These are phyloP conservation scores for Apis cerana DNA, from an alignment of 1,140 invertebrate genomes.

Conservation along the genomic window DNA sequence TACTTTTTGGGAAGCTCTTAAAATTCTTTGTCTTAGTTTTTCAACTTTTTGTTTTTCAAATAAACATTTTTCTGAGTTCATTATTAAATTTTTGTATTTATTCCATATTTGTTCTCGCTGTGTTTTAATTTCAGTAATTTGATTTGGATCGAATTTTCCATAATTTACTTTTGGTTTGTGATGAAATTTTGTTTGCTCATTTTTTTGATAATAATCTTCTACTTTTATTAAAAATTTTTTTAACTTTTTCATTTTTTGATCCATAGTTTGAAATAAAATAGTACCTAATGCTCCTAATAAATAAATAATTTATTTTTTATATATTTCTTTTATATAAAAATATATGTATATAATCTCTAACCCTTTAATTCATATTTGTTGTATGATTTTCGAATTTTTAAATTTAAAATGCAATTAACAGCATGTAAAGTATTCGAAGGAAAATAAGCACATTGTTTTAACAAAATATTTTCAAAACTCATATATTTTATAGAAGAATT, in stretches of 20 bases:
- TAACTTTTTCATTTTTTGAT: background rate
- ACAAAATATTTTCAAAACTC: background rate
- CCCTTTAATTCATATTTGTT: constrained; percentile 23
- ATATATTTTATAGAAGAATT: background rate
- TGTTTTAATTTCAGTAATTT: background rate
- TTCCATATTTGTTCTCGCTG: constrained; percentile 13
- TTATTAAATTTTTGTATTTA: background rate
- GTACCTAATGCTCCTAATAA: background rate
- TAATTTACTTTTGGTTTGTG: constrained; percentile 20
- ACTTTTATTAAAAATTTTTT: constrained; percentile 4
- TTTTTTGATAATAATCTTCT: background rate
- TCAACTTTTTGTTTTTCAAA: background rate
- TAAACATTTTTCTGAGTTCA: background rate
- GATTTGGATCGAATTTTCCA: background rate
- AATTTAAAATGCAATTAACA: constrained; percentile 28
- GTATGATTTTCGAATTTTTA: background rate
- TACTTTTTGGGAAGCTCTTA: constrained; percentile 15
- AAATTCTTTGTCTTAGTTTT: constrained; percentile 22
- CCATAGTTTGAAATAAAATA: background rate
- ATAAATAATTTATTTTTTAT: background rate
- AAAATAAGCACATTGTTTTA: constrained; percentile 5
- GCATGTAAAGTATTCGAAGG: constrained; percentile 1
- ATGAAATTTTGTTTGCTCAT: constrained; percentile 7
- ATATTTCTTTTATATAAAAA: background rate
- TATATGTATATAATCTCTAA: background rate